Base-by-base conservation (phyloP, 2,113 vertebrate genomes). In the Hypanus sabinus region DNA sequence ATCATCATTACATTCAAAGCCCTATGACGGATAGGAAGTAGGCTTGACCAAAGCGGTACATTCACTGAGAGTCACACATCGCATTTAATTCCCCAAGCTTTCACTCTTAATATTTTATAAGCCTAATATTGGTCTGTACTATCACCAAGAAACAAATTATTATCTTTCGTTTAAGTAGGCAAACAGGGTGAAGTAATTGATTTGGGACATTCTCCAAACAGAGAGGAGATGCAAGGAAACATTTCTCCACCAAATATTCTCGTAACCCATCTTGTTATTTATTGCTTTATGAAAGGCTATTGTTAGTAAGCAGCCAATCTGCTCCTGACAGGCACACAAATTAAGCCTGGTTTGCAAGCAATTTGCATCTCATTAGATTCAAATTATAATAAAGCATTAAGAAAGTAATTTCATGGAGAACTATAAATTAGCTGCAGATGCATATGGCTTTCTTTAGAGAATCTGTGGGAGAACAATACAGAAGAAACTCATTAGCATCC, bases 51-150 rank as follows among this genome's bases (percentile, higher is more conserved):
- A 95, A 94, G 94, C 94, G 95, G 20, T 90, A 90, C 94, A 76
- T 94, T 94, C 95, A 95, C 94, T 79, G 95, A 95, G 94, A 95
- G 93, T 95, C 96, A 95, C 94, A 93, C 95, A 91, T 95, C 96
- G 95, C 96, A 95, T 94, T 62, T 95, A 96, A 96, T 95, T 96
- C 94, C 96, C 95, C 95, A 94, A 95, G 95, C 95, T 95, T 97
- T 97, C 94, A 94, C 95, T 94, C 96, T 98, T 96, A 98, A 97
- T 98, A 97, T 97, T 98, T 97, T 97, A 98, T 97, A 95, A 95
- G 79, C 83, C 83, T 95, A 94, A 95, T 95, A 95, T 95, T 95
- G 95, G 96, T 95, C 94, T 94, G 95, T 95, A 95, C 95, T 95
- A 95, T 96, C 96, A 95, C 95, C 96, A 96, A 96, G 96, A 97